Base-by-base conservation (phyloP, 2,113 vertebrate species). In the Leptocoma aspasia region DNA sequence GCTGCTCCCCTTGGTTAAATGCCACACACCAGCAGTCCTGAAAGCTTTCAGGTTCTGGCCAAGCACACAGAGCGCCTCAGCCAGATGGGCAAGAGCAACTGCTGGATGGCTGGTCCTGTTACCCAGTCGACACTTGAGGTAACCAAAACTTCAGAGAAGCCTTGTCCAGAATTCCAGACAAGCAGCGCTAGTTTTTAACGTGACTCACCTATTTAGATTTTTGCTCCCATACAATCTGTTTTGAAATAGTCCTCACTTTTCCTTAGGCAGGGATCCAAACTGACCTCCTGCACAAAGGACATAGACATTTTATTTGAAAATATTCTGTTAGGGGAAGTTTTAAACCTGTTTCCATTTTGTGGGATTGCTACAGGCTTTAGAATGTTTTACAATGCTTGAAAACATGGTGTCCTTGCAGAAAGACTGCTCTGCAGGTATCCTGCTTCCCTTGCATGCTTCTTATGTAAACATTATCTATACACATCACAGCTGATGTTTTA, bases 1-100 rank as follows among this genome's bases (percentile, higher is more conserved):
- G 80, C 94, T 97, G 93, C 82, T 94, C 80, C 82, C 54, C 61
- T 71, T 96, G 80, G 92, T 96, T 94, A 90, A 90, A 83, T 93
- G 82, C 82, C 92, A 79, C 93, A 94, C 93, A 56, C 50, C 79
- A 96, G 72, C 82, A 86, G 75, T 31, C 72, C 56, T 41, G 0
- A 71, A 89, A 92, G 60, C 79, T 81, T 56, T 83, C 79, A 60
- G 21, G 72, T 75, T 75, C 88, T 69, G 57, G 90, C 80, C 90
- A 95, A 93, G 64, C 4, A 7, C 59, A 80, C 41, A 84, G 45
- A 82, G 76, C 3, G 23, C 76, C 26, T 50, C 33, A 70, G 79
- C 82, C 87, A 95, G 88, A 84, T 92, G 93, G 90, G 68, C 82
- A 94, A 73, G 41, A 77, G 52, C 33, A 93, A 85, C 64, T 13